phyloP scores from a whole-genome alignment of 1,140 invertebrate genomes.

The Drosophila arawakana region DNA sequence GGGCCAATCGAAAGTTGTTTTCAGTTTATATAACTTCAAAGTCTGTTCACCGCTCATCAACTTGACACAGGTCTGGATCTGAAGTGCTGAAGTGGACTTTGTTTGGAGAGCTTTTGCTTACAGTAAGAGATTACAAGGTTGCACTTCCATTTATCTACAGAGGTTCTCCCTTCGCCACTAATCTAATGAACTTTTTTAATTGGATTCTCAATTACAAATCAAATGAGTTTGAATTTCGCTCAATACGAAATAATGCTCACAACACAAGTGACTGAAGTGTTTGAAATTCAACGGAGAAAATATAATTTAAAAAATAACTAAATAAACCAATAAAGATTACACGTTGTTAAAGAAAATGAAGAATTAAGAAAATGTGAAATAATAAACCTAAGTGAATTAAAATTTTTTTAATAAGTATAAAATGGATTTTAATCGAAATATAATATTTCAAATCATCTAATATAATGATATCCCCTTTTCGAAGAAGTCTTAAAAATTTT shows the following conservation, averaged over 20 bases:
- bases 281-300: not conserved
- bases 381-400: too few relatives aligned
- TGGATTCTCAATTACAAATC: conserved; percentile 23
- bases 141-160: conserved; percentile 18
- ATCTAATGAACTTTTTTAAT: conserved; percentile 38
- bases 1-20: conserved; percentile 42
- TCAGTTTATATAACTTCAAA: conserved; percentile 51
- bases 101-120: conserved; percentile 40
- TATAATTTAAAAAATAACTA: not conserved
- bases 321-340: too few relatives aligned
- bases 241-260: not conserved
- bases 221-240: not conserved
- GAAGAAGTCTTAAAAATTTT: too few relatives aligned
- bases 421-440: too few relatives aligned
- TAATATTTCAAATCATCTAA: not conserved
- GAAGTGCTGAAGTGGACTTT: conserved; percentile 33
- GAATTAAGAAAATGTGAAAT: too few relatives aligned
- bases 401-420: too few relatives aligned
- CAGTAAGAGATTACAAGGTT: conserved; percentile 39
- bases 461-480: not conserved
- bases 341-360: too few relatives aligned
- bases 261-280: not conserved
- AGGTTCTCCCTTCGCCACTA: conserved; percentile 19
- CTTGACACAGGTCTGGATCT: conserved; percentile 16
- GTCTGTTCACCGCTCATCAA: conserved; percentile 33